Conservation (phyloP, 2,797 vertebrate genomes). For the Schizopygopsis pylzovi region DNA sequence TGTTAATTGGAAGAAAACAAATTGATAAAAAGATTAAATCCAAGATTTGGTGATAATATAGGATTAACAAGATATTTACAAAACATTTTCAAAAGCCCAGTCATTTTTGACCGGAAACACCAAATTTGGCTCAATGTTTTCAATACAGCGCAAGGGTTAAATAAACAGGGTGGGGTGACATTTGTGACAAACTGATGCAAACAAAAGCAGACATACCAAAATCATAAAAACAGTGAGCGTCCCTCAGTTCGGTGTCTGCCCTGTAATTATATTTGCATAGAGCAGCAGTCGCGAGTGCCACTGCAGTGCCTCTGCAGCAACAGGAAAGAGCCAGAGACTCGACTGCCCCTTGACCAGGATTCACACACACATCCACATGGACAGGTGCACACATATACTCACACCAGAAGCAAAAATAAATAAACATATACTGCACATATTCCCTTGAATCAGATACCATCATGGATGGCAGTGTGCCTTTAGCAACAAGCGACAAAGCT, state of each 20-base stretch:
- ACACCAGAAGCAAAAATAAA: slow-evolving; percentile 55
- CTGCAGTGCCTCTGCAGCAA: slow-evolving; percentile 78
- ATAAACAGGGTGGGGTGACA: slow-evolving; percentile 47
- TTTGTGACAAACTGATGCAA: slow-evolving; percentile 58
- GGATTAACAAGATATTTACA: not conserved
- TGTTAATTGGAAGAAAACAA: not conserved
- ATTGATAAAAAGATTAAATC: not conserved
- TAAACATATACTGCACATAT: slow-evolving; percentile 56
- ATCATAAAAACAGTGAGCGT: slow-evolving; percentile 44
- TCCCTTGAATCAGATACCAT: slow-evolving; percentile 67
- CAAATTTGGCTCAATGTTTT: not conserved
- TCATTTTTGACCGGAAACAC: not conserved
- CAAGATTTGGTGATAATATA: not conserved
- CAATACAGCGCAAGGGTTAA: slow-evolving; percentile 13
- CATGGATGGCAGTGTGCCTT: slow-evolving; percentile 66
- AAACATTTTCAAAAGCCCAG: not conserved
- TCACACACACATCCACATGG: slow-evolving; percentile 33
- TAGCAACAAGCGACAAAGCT: slow-evolving; percentile 64
- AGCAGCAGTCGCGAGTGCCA: slow-evolving; percentile 62
- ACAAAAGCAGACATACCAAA: slow-evolving; percentile 59
- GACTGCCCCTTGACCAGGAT: slow-evolving; percentile 43
- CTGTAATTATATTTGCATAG: slow-evolving; percentile 68
- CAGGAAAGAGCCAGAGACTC: slow-evolving; percentile 42
- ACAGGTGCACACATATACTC: slow-evolving; percentile 50
- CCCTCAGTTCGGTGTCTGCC: slow-evolving; percentile 56